A percentile compares a stretch with the other conserved stretches of the same genome.
Evolutionary conservation across 2,113 vertebrate species (phyloP).

Genomic region (Tachysurus fulvidraco): DNA sequence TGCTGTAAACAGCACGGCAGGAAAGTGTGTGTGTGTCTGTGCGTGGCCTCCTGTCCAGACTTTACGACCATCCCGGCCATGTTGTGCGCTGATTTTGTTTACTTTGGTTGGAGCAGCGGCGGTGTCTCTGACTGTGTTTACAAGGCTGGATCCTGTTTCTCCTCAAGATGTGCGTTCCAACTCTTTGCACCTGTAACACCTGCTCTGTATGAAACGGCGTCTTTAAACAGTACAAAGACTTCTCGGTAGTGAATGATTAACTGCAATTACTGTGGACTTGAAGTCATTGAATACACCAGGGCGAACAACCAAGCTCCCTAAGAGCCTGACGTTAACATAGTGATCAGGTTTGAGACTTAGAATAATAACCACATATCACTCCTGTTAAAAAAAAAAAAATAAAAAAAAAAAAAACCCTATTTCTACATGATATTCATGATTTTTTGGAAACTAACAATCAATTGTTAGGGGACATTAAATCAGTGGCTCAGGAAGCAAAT

Average conservation of each 20-base stretch:
- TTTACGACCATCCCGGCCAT: slow-evolving; percentile 36
- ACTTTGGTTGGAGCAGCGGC: slow-evolving; percentile 20
- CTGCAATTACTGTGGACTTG: not conserved
- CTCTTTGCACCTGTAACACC: slow-evolving; percentile 40
- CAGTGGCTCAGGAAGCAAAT: too few relatives aligned
- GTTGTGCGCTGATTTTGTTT: slow-evolving; percentile 42
- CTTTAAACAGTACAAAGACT: not conserved
- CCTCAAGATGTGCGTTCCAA: too few relatives aligned
- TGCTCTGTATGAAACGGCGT: not conserved
- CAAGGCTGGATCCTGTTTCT: slow-evolving; percentile 17
- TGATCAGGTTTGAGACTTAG: not conserved
- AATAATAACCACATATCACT: not conserved
- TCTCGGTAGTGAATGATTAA: not conserved
- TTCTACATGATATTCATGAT: not conserved
- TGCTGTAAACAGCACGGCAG: slow-evolving; percentile 17
- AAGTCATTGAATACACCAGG: not conserved
- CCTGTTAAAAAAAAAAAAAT: too few relatives aligned
- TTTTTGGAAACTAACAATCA: not conserved
- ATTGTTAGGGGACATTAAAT: too few relatives aligned
- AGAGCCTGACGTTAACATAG: not conserved
- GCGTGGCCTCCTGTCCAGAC: slow-evolving; percentile 33
- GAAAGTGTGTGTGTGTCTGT: slow-evolving; percentile 2
- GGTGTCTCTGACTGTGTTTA: slow-evolving; percentile 21
- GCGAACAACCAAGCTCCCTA: not conserved
- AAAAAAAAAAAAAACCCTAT: not conserved